Evolutionary conservation across 2,888 invertebrate species (phyloP), one percentile per base, ranked within the genome.

Genomic region (Drosophila robusta): DNA sequence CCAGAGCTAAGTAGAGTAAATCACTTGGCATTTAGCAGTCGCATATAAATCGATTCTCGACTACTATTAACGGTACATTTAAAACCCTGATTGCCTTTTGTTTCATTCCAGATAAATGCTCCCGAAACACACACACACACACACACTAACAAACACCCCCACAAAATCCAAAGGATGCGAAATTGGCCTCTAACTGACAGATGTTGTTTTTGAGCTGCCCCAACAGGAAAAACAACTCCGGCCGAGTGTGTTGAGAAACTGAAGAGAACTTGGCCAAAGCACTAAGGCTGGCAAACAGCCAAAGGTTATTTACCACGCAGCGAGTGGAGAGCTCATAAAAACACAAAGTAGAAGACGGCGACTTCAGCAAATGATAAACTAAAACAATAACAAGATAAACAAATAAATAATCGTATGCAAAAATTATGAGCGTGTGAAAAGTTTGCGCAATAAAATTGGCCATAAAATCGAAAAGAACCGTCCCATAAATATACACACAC

Each of bases 1-100:
- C 64, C 24, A 54, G 44, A 63, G 55, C 56, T 49, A 65, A 69
- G 61, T 44, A 46, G 58, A 75, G 79, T 76, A 81, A 84, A 87
- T 85, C 89, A 75, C 60, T 84, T 67, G 85, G 77, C 77, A 85
- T 84, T 87, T 81, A 81, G 85, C 77, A 84, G 75, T 71, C 72
- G 26, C 64, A 89, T 73, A 81, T 79, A 81, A 90, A 87, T 89
- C 86, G 83, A 88, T 87, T 89, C 78, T 73, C 89, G 51, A 51
- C 63, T 51, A 51, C 65, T 89, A 87, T 85, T 89, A 83, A 83
- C 71, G 42, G 50, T 78, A 78, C 87, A 89, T 89, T 89, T 80
- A 86, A 89, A 89, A 87, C 66, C 77, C 56, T 80, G 77, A 84
- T 86, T 79, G 85, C 67, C 74, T 67, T 80, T 75, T 81, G 50